Evolutionary conservation across 1,140 invertebrate species (phyloP).

Genomic region (Elymnias hypermnestra): DNA sequence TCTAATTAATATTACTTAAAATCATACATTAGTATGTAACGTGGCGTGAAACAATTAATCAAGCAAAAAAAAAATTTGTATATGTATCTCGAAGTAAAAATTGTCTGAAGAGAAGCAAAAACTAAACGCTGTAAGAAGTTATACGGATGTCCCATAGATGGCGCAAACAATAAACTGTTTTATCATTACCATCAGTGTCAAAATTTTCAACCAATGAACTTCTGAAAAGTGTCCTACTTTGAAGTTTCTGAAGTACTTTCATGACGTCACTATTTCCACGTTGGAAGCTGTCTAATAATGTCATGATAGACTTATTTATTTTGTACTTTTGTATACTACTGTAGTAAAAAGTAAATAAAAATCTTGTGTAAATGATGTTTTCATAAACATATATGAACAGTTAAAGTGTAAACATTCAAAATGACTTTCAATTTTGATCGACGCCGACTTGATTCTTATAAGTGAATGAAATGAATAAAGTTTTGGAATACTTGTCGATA

Average conservation of each 20-base stretch:
- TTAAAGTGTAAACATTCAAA: slow-evolving; percentile 20
- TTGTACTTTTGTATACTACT: slow-evolving; percentile 40
- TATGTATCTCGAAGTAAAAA: too few relatives aligned
- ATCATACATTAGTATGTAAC: too few relatives aligned
- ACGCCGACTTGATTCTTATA: slow-evolving; percentile 41
- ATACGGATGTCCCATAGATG: slow-evolving; percentile 35
- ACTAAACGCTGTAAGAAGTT: slow-evolving; percentile 1
- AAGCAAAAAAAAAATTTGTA: too few relatives aligned
- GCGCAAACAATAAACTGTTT: slow-evolving; percentile 33
- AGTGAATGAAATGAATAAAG: slow-evolving; percentile 58
- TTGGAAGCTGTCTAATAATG: slow-evolving; percentile 67
- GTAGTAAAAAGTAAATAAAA: slow-evolving; percentile 22
- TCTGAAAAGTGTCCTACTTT: slow-evolving; percentile 58
- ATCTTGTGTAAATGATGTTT: slow-evolving; percentile 11
- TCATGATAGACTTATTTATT: slow-evolving; percentile 50
- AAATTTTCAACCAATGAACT: slow-evolving; percentile 52
- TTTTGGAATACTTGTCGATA: slow-evolving; percentile 52
- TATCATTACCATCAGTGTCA: slow-evolving; percentile 26
- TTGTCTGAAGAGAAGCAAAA: too few relatives aligned
- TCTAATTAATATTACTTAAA: too few relatives aligned
- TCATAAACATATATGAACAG: slow-evolving; percentile 19
- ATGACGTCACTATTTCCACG: slow-evolving; percentile 76
- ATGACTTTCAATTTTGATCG: too few relatives aligned
- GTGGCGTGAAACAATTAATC: too few relatives aligned
- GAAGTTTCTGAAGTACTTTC: slow-evolving; percentile 29